Evolutionary conservation across 2,113 vertebrate genomes (phyloP).

Genomic region (Cromileptes altivelis): DNA sequence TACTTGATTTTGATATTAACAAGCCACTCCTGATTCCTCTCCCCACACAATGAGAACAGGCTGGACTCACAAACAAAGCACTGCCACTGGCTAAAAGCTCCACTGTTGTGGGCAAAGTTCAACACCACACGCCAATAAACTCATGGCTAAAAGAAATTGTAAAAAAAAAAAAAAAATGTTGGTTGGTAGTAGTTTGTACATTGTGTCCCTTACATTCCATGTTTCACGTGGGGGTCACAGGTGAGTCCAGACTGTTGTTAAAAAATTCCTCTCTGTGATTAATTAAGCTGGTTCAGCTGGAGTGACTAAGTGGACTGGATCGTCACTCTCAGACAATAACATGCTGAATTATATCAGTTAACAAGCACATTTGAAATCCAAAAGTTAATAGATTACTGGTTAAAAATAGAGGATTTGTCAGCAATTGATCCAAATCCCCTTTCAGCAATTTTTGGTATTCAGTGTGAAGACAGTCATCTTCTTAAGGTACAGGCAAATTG

Average conservation of each 20-base stretch:
- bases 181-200: constrained; percentile 8
- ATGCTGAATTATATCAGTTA: neutral
- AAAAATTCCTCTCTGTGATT: constrained; percentile 41
- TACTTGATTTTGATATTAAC: constrained; percentile 23
- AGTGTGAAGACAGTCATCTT: no score
- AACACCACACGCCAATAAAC: constrained; percentile 67
- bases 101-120: constrained; percentile 72
- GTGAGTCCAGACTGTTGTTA: constrained; percentile 21
- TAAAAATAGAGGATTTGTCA: neutral
- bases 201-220: constrained; percentile 40
- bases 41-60: constrained; percentile 27
- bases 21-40: constrained; percentile 18
- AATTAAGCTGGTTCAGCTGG: constrained; percentile 11
- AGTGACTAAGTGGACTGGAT: neutral
- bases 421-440: no score
- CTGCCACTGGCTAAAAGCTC: constrained; percentile 36
- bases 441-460: no score
- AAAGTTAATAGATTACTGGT: neutral
- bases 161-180: constrained; percentile 30
- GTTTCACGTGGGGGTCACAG: constrained; percentile 18
- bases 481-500: no score
- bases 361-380: neutral
- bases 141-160: constrained; percentile 19
- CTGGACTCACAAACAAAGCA: constrained; percentile 25
- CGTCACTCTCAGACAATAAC: constrained; percentile 1